Percentiles rank a stretch among this genome's conserved stretches.
phyloP scores from a whole-genome alignment of 2,113 vertebrate species.

The Cyanocitta stelleri region DNA sequence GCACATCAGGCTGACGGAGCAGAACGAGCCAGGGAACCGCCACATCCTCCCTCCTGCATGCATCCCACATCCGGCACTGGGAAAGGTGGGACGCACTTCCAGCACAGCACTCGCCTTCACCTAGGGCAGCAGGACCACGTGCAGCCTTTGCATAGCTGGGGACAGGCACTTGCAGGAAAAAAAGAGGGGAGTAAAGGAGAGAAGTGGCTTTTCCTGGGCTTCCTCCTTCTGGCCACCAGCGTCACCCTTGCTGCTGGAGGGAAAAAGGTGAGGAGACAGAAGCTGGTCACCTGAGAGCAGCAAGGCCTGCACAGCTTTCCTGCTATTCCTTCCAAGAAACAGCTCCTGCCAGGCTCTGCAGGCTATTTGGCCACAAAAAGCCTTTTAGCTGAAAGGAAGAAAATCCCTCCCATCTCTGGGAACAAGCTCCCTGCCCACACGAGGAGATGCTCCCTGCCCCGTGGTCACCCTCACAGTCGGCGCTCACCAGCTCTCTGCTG shows the following conservation, averaged over 20 bases:
- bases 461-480: rapidly evolving
- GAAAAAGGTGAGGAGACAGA: not conserved
- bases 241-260: not conserved
- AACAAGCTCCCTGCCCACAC: not conserved
- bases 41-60: not conserved
- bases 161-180: not conserved
- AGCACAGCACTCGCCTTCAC: not conserved
- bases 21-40: rapidly evolving
- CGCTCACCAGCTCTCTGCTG: not conserved
- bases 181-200: not conserved
- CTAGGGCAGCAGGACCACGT: rapidly evolving
- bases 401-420: not conserved
- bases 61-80: rapidly evolving
- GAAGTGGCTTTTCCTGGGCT: not conserved
- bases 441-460: not conserved
- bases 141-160: not conserved
- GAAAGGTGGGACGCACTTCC: not conserved
- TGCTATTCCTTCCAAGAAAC: not conserved
- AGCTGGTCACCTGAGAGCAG: not conserved
- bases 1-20: not conserved
- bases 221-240: not conserved
- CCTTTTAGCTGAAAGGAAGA: not conserved
- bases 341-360: not conserved
- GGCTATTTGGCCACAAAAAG: not conserved
- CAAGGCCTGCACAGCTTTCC: not conserved